phyloP scores from a whole-genome alignment of 2,888 invertebrate genomes.

The Gandaritis pyraliata region DNA sequence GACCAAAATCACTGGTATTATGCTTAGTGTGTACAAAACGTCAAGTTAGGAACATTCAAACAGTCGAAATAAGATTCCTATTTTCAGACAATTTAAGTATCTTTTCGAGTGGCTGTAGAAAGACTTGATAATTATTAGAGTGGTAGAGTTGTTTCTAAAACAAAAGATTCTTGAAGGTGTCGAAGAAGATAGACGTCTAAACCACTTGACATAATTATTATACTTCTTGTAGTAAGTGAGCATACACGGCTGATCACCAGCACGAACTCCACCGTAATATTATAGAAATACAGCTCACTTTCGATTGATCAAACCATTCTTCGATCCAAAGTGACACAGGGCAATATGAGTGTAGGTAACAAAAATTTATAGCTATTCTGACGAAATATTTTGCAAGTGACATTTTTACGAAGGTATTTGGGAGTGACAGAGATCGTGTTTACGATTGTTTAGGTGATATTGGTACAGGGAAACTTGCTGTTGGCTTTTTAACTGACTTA shows the following conservation, averaged over 20 bases:
- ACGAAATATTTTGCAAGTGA: slow-evolving; percentile 42
- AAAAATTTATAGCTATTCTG: slow-evolving; percentile 30
- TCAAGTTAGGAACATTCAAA: background rate
- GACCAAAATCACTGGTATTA: background rate
- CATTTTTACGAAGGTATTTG: slow-evolving; percentile 41
- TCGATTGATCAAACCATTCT: background rate
- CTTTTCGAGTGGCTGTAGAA: too few species aligned
- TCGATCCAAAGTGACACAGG: slow-evolving; percentile 6
- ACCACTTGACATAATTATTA: too few species aligned
- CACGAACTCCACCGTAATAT: background rate
- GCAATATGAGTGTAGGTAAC: slow-evolving; percentile 1
- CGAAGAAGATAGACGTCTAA: too few species aligned
- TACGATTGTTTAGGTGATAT: slow-evolving; percentile 30
- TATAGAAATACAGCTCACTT: background rate
- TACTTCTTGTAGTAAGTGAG: too few species aligned
- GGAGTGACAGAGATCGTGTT: slow-evolving; percentile 25
- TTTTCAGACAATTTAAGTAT: too few species aligned
- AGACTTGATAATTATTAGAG: too few species aligned
- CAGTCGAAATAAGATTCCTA: background rate
- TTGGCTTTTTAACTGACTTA: too few species aligned
- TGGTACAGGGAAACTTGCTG: slow-evolving; percentile 11
- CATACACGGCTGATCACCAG: background rate
- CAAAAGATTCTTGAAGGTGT: too few species aligned
- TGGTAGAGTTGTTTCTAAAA: too few species aligned
- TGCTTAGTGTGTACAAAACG: background rate